Percentiles rank a stretch among this genome's conserved stretches.
Conservation (phyloP, 92 coral and sea anemone genomes). For the Palythoa grandis region DNA sequence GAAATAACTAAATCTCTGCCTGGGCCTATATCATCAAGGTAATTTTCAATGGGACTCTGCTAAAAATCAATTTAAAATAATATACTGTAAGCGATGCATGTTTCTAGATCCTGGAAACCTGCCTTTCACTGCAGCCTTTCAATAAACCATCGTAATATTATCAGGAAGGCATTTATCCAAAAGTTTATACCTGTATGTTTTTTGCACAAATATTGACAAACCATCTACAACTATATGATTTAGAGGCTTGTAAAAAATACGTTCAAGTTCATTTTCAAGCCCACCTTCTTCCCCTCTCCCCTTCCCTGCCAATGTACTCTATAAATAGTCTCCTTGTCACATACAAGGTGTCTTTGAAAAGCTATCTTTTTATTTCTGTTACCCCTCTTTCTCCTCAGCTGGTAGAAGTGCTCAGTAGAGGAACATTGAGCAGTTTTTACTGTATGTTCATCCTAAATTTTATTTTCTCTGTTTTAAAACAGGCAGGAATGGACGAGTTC, state of each 20-base stretch:
- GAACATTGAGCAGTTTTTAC: neutral
- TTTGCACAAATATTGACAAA: constrained; percentile 18
- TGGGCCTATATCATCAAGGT: neutral
- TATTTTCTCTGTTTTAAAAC: constrained; percentile 10
- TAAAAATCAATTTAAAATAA: neutral
- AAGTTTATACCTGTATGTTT: neutral
- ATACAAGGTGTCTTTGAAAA: constrained; percentile 22
- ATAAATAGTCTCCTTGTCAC: neutral
- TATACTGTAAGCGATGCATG: neutral
- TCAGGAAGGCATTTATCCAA: too few species aligned
- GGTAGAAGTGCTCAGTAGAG: neutral
- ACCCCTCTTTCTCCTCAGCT: neutral
- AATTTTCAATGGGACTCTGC: neutral
- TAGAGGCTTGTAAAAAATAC: neutral
- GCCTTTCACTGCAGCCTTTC: too few species aligned
- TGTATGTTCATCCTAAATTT: neutral
- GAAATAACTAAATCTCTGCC: neutral
- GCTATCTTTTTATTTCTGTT: neutral
- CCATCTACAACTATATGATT: constrained; percentile 8
- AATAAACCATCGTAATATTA: too few species aligned
- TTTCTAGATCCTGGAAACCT: too few species aligned
- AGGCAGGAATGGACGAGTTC: constrained; percentile 25
- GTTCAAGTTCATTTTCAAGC: neutral
- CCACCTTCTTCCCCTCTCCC: neutral
- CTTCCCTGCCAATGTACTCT: constrained; percentile 6